Base-by-base conservation (phyloP, 2,888 invertebrate genomes). In the Pollenia griseotomentosa region DNA sequence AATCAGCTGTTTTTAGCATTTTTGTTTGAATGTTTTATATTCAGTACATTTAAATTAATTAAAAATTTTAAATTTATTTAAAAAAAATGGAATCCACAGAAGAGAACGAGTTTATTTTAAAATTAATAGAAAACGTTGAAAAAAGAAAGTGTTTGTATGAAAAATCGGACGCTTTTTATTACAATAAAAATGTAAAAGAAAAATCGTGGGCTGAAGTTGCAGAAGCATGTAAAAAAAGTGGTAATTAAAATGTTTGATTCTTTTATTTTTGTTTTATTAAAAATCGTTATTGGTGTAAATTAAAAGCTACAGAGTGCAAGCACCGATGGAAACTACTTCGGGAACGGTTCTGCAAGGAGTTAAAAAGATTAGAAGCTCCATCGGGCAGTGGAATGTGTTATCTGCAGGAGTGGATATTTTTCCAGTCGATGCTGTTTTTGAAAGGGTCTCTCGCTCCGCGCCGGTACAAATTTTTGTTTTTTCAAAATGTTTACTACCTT, bases 351-450 rank as follows among this genome's bases (percentile, higher is more conserved):
- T n/a, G 40, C 2, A 70, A 68, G 33, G 33, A 48, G 8, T 8
- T 68, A 12, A 51, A 68, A n/a, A 51, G 5, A 9, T 0, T 51
- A n/a, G 48, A 68, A 3, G 8, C n/a, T 53, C 8, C 48, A 51
- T 33, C 70, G n/a, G 9, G 42, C 5, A 55, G 42, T 42, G 40
- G 42, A 63, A 16, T 16, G 40, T 10, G 12, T n/a, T 9, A 16
- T 53, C 12, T 55, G 3, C 23, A 55, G 11, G 55, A 71, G 23
- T 71, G 74, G 74, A 74, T 19, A 48, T 74, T 74, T 57, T 48
- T 75, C 33, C 75, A 75, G 63, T 51, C 75, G 3, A 19, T 75
- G 51, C 16, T 70, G 65, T 68, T 79, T 70, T 61, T 79, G 48
- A 79, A 70, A 61, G 46, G 12, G 8, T 79, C 68, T n/a, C 59